phyloP scores from a whole-genome alignment of 2,113 vertebrate genomes.

The Helogale parvula region DNA sequence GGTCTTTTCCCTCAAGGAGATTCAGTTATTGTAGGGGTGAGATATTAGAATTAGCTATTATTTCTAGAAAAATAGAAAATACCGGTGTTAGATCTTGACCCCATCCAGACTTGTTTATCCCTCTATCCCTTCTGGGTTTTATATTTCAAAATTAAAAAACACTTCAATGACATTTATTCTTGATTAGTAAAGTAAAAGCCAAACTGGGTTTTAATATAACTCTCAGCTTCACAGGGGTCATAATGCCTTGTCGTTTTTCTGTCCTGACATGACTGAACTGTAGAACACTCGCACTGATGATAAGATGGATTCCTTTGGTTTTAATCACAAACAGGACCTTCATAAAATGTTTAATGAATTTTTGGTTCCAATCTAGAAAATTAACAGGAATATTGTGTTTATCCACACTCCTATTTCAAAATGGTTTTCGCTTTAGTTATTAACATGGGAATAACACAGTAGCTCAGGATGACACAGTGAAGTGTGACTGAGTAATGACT shows the following conservation, averaged over 20 bases:
- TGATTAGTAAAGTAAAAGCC: conserved; percentile 34
- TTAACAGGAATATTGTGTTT: conserved; percentile 47
- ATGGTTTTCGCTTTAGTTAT: conserved; percentile 32
- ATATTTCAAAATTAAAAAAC: not conserved
- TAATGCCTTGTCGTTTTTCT: not conserved
- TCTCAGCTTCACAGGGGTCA: not conserved
- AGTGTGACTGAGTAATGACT: not conserved
- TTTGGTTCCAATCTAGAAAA: conserved; percentile 39
- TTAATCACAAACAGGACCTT: conserved; percentile 46
- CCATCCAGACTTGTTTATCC: not conserved
- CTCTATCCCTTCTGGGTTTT: not conserved
- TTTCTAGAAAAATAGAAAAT: not conserved
- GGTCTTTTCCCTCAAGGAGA: not conserved
- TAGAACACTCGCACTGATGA: not conserved
- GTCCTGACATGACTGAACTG: not conserved
- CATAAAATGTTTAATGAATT: conserved; percentile 41
- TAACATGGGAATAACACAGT: conserved; percentile 12
- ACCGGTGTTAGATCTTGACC: not conserved
- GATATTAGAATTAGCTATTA: not conserved
- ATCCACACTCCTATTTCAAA: conserved; percentile 39
- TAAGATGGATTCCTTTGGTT: conserved; percentile 4
- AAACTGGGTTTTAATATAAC: conserved; percentile 8
- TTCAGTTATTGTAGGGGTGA: conserved; percentile 41
- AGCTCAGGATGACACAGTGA: conserved; percentile 31
- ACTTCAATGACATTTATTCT: not conserved